phyloP scores from a whole-genome alignment of 2,888 invertebrate genomes.

The Tenthredo distinguenda region DNA sequence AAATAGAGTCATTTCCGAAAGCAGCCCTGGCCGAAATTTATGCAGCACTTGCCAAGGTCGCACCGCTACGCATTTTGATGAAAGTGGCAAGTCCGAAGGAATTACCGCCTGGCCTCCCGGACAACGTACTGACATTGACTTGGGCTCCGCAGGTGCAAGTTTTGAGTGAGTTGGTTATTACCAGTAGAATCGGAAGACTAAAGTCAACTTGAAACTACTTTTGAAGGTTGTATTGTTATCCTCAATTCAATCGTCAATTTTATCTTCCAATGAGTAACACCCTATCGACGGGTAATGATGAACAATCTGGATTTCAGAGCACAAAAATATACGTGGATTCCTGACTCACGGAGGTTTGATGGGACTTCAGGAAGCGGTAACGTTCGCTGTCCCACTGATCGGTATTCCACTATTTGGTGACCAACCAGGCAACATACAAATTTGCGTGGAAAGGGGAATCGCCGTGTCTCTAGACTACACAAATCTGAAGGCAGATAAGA shows the following conservation, averaged over 20 bases:
- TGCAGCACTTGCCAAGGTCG: conserved; percentile 1
- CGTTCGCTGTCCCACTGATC: conserved; percentile 68
- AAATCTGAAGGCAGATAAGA: conserved; percentile 61
- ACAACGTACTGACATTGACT: conserved; percentile 3
- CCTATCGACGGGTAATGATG: not conserved
- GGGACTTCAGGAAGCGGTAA: conserved; percentile 69
- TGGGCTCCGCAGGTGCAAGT: conserved; percentile 34
- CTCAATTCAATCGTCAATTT: no score
- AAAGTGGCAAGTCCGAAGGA: conserved; percentile 29
- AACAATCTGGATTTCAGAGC: conserved; percentile 61
- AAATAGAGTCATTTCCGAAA: conserved; percentile 35
- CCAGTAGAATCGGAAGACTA: not conserved
- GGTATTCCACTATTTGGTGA: conserved; percentile 72
- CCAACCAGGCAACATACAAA: conserved; percentile 64
- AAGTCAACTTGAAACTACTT: no score
- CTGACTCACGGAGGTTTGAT: conserved; percentile 72
- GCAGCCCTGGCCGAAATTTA: not conserved
- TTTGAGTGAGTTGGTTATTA: conserved; percentile 3
- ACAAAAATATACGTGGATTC: conserved; percentile 69
- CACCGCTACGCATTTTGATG: conserved; percentile 34
- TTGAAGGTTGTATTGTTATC: no score
- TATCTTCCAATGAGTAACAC: no score
- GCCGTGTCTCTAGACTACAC: conserved; percentile 58
- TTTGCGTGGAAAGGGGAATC: conserved; percentile 59
- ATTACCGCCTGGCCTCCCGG: conserved; percentile 34